Evolutionary conservation across 2,888 invertebrate genomes (phyloP).

Genomic region (Acanthosepion esculentum): DNA sequence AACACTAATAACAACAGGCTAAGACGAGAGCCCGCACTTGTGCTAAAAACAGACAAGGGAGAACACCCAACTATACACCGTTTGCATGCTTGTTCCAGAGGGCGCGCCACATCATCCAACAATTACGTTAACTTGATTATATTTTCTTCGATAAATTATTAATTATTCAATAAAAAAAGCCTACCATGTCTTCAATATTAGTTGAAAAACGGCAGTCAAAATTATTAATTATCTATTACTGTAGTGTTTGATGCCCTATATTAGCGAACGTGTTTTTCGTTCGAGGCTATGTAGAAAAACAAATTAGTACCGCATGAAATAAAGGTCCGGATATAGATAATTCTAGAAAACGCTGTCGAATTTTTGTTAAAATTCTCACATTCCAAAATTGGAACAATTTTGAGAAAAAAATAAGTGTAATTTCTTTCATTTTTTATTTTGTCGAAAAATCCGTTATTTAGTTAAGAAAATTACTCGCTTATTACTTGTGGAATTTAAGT

Average conservation of each 20-base stretch:
- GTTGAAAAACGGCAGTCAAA: neutral
- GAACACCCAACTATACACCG: slow-evolving; percentile 33
- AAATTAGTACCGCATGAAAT: neutral
- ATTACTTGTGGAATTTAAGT: neutral
- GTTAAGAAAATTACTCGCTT: too few species aligned
- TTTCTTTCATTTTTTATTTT: neutral
- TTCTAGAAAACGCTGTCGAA: neutral
- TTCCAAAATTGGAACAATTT: neutral
- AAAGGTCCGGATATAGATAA: neutral
- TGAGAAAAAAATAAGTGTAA: neutral
- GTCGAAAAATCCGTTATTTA: neutral
- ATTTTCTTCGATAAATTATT: neutral
- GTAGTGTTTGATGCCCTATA: neutral
- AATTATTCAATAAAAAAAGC: neutral
- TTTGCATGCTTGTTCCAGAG: slow-evolving; percentile 13
- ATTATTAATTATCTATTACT: neutral
- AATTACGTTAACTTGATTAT: slow-evolving; percentile 33
- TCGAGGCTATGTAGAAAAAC: neutral
- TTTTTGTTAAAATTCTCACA: neutral
- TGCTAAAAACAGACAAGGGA: slow-evolving; percentile 11
- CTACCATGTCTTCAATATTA: neutral
- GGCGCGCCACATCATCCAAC: slow-evolving; percentile 7
- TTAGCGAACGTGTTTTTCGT: neutral
- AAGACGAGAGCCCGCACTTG: neutral
- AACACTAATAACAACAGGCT: slow-evolving; percentile 33